A percentile compares a stretch with the other conserved stretches of the same genome.
Conservation (phyloP, 2,797 vertebrate genomes). For the Lophius americanus region DNA sequence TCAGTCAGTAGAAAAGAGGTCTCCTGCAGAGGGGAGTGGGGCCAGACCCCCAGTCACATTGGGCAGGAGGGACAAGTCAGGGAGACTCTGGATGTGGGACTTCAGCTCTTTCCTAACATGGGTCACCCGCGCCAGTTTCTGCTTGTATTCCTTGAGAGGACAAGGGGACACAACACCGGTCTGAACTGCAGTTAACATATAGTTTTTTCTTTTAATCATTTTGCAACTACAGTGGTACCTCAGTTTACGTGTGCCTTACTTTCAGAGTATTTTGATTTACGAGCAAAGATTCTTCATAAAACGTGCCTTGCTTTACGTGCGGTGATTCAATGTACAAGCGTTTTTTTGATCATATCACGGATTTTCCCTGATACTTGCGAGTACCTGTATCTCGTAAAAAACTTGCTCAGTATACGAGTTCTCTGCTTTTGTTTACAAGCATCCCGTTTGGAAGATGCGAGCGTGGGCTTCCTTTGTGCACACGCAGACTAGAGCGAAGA, state of each 20-base stretch:
- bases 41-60: slow-evolving; percentile 96
- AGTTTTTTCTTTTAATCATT: not conserved
- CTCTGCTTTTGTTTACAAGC: no score
- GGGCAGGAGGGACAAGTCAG: slow-evolving; percentile 95
- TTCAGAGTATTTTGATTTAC: no score
- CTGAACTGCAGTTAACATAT: not conserved
- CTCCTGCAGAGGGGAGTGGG: slow-evolving; percentile 95
- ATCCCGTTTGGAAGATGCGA: no score
- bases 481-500: no score
- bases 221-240: not conserved
- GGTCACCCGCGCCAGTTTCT: slow-evolving; percentile 96
- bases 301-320: no score
- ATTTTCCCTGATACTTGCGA: no score
- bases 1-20: slow-evolving; percentile 99
- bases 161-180: not conserved
- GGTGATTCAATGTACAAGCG: no score
- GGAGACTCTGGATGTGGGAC: slow-evolving; percentile 98
- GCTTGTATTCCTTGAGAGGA: slow-evolving; percentile 91
- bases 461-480: no score
- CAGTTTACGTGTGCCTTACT: not conserved
- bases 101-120: slow-evolving; percentile 98
- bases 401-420: no score
- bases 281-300: no score
- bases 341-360: no score
- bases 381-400: no score